A percentile compares a stretch with the other conserved stretches of the same genome.
Conservation (phyloP, 2,113 vertebrate species). For the Ceyx margarethae region DNA sequence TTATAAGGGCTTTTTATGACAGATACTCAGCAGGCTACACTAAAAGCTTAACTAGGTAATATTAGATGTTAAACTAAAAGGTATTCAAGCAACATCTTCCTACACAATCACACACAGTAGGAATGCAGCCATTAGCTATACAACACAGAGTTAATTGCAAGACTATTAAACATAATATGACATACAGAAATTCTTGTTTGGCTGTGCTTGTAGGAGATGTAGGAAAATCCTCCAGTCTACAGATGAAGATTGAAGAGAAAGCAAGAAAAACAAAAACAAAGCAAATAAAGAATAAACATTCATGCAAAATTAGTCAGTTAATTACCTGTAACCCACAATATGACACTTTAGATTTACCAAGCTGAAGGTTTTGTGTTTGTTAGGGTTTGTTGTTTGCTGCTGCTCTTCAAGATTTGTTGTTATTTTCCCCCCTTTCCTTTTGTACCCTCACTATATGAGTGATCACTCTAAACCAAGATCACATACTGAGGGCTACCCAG, state of each 20-base stretch:
- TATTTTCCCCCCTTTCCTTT: not conserved
- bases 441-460: not conserved
- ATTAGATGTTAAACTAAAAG: not conserved
- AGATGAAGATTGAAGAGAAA: slow-evolving; percentile 83
- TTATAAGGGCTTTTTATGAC: not conserved
- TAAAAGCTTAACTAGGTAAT: not conserved
- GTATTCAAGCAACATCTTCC: slow-evolving; percentile 11
- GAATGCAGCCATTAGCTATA: slow-evolving; percentile 56
- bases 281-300: slow-evolving; percentile 76
- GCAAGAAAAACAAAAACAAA: slow-evolving; percentile 81
- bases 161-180: slow-evolving; percentile 73
- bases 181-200: slow-evolving; percentile 99
- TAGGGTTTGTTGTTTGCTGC: not conserved
- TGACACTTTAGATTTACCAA: slow-evolving; percentile 18
- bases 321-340: slow-evolving; percentile 67
- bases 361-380: not conserved
- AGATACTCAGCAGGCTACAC: not conserved
- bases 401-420: not conserved
- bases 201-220: slow-evolving; percentile 99
- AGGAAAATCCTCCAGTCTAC: slow-evolving; percentile 99
- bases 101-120: slow-evolving; percentile 48
- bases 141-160: slow-evolving; percentile 65
- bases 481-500: slow-evolving; percentile 56
- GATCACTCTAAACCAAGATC: not conserved
- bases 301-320: slow-evolving; percentile 68